Evolutionary conservation across 1,140 invertebrate genomes (phyloP).

Genomic region (Drosophila persimilis): DNA sequence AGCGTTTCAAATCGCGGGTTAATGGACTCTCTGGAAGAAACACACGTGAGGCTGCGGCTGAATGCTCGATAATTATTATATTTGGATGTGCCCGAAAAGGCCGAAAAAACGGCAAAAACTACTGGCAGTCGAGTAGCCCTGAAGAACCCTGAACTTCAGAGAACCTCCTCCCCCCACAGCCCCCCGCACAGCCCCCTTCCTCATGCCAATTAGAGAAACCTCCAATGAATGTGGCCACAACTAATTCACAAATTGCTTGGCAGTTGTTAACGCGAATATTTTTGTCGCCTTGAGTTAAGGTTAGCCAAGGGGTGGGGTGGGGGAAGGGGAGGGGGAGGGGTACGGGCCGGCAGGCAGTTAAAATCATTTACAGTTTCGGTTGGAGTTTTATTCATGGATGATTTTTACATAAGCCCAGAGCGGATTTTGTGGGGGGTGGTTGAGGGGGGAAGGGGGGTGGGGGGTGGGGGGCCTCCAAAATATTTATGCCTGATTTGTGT

Average conservation of each 20-base stretch:
- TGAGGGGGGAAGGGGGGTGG: slow-evolving; percentile 10
- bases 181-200: not conserved
- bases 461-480: slow-evolving; percentile 72
- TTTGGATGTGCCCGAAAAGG: slow-evolving; percentile 9
- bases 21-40: slow-evolving; percentile 29
- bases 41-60: slow-evolving; percentile 40
- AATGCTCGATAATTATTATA: slow-evolving; percentile 14
- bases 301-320: slow-evolving; percentile 16
- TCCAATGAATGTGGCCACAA: slow-evolving; percentile 31
- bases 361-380: slow-evolving; percentile 45
- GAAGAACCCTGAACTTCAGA: slow-evolving; percentile 24
- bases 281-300: slow-evolving; percentile 70
- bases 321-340: too few species aligned
- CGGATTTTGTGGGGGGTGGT: slow-evolving; percentile 28
- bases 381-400: slow-evolving; percentile 28
- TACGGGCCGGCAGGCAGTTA: slow-evolving; percentile 14
- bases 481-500: slow-evolving; percentile 60
- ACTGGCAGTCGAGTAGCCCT: not conserved
- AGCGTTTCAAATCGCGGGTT: slow-evolving; percentile 28
- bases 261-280: slow-evolving; percentile 63
- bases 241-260: slow-evolving; percentile 65
- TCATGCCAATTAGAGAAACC: slow-evolving; percentile 26
- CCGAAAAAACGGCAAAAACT: not conserved
- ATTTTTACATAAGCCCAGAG: slow-evolving; percentile 60
- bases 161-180: not conserved